Evolutionary conservation across 2,113 vertebrate genomes (phyloP).

Genomic region (Phocoena phocoena): DNA sequence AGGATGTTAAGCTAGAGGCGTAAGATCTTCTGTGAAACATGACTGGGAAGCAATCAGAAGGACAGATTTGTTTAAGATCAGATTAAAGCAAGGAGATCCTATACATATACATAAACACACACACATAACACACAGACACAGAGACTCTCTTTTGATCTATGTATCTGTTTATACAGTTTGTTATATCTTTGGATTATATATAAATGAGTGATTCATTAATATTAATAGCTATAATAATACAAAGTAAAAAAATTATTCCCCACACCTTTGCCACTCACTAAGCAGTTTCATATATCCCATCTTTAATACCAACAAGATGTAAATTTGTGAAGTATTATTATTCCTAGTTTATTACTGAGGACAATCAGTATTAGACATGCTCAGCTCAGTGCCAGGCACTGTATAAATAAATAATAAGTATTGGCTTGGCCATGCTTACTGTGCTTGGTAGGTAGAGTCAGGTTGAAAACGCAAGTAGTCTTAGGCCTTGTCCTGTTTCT

Average conservation of each 20-base stretch:
- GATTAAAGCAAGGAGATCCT: slow-evolving; percentile 10
- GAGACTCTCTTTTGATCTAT: not conserved
- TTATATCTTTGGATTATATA: not conserved
- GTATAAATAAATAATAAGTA: slow-evolving; percentile 17
- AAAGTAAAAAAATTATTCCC: not conserved
- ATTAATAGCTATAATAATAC: not conserved
- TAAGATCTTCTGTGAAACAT: not conserved
- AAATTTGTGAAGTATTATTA: not conserved
- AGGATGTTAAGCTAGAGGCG: not conserved
- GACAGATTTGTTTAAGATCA: not conserved
- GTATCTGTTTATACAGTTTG: not conserved
- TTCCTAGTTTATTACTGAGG: not conserved
- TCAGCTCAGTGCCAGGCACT: not conserved
- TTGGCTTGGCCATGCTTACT: not conserved
- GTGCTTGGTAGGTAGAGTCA: not conserved
- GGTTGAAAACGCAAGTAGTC: slow-evolving; percentile 8
- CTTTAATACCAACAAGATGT: not conserved
- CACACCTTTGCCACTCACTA: not conserved
- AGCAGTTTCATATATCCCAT: not conserved
- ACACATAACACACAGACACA: not conserved
- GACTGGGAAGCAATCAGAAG: not conserved
- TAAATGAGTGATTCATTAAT: not conserved
- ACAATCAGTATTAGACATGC: not conserved
- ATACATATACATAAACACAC: not conserved
- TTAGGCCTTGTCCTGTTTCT: not conserved